Conservation (phyloP, 2,888 invertebrate species). For the Lithophane leautieri region DNA sequence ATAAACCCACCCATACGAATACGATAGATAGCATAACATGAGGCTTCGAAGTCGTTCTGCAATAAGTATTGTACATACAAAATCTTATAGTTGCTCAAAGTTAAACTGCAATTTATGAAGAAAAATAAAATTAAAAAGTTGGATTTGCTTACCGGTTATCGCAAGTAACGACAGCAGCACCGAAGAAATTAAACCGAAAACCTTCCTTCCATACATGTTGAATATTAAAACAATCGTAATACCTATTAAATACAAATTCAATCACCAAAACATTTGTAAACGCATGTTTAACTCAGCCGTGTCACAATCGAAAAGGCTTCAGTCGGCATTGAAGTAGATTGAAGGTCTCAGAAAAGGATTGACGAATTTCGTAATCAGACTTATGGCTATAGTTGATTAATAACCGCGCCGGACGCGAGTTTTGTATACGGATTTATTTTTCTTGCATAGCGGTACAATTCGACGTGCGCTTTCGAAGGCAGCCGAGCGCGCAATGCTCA, state of each 20-base stretch:
- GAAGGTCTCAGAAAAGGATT: constrained; percentile 82
- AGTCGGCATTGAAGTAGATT: constrained; percentile 80
- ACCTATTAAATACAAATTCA: constrained; percentile 64
- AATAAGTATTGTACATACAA: background rate
- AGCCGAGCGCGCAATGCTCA: constrained; percentile 83
- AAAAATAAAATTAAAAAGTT: constrained; percentile 6
- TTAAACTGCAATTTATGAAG: background rate
- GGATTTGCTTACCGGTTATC: constrained; percentile 78
- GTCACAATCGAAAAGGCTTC: constrained; percentile 78
- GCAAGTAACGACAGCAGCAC: constrained; percentile 77
- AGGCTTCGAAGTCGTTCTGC: background rate
- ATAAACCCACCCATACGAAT: background rate
- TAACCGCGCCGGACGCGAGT: constrained; percentile 71
- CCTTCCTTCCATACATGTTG: constrained; percentile 78
- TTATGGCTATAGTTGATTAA: constrained; percentile 75
- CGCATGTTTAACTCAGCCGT: constrained; percentile 76
- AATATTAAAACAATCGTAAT: constrained; percentile 65
- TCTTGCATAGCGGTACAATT: constrained; percentile 74
- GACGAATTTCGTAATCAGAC: constrained; percentile 79
- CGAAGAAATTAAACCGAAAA: constrained; percentile 73
- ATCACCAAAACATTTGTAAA: constrained; percentile 78
- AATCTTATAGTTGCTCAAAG: background rate
- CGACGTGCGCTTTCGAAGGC: constrained; percentile 83
- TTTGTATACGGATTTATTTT: constrained; percentile 59
- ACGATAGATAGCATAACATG: background rate